Conservation (phyloP, 2,888 invertebrate species). For the Mantis religiosa region DNA sequence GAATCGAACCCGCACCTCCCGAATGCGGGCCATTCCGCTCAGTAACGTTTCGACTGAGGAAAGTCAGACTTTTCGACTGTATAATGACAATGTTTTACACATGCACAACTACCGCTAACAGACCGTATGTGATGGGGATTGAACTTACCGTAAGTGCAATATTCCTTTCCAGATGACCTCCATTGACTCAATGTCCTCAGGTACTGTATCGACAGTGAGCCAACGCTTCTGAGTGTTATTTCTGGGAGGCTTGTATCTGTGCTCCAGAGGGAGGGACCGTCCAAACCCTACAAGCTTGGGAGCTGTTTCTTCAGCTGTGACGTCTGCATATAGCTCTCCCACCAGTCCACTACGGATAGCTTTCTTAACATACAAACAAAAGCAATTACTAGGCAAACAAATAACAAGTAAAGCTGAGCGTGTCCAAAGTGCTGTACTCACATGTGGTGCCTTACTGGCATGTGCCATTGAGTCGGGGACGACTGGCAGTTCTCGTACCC, state of each 20-base stretch:
- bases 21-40: too few relatives aligned
- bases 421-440: slow-evolving; percentile 36
- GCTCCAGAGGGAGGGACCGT: slow-evolving; percentile 48
- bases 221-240: slow-evolving; percentile 53
- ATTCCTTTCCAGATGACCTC: slow-evolving; percentile 61
- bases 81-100: too few relatives aligned
- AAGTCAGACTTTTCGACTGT: too few relatives aligned
- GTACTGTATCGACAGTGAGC: slow-evolving; percentile 53
- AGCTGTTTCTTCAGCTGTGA: slow-evolving; percentile 48
- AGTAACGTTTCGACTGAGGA: too few relatives aligned
- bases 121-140: too few relatives aligned
- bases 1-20: too few relatives aligned
- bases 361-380: neutral
- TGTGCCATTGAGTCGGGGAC: slow-evolving; percentile 54
- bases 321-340: slow-evolving; percentile 50
- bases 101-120: too few relatives aligned
- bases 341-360: slow-evolving; percentile 48
- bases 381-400: too few relatives aligned
- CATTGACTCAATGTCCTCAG: slow-evolving; percentile 57
- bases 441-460: slow-evolving; percentile 49
- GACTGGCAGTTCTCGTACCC: slow-evolving; percentile 55
- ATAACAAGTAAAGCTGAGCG: too few relatives aligned
- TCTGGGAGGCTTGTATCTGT: slow-evolving; percentile 52
- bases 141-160: slow-evolving; percentile 53
- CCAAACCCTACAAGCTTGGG: slow-evolving; percentile 53